phyloP scores from a whole-genome alignment of 2,113 vertebrate species.

The Serilophus lunatus region DNA sequence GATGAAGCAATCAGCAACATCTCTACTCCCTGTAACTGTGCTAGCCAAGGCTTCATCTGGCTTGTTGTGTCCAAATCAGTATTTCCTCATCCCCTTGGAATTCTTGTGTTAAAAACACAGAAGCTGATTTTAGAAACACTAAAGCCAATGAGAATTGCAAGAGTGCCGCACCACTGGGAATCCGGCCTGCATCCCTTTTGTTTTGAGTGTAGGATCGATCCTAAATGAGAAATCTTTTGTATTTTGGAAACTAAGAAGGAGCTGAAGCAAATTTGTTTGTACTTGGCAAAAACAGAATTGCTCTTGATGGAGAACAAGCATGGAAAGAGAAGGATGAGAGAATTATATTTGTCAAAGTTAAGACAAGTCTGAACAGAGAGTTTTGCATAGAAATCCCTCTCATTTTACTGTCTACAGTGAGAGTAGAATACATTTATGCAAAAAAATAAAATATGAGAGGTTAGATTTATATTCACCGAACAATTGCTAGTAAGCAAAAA shows the following conservation, averaged over 20 bases:
- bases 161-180: conserved; percentile 21
- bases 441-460: conserved; percentile 24
- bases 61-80: background rate
- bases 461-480: conserved; percentile 52
- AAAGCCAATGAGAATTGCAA: background rate
- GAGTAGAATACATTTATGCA: background rate
- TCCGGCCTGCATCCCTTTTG: conserved; percentile 40
- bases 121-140: conserved; percentile 44
- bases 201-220: conserved; percentile 33
- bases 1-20: background rate
- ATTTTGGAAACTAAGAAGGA: conserved; percentile 32
- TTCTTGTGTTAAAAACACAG: conserved; percentile 49
- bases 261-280: conserved; percentile 31
- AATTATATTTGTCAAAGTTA: conserved; percentile 54
- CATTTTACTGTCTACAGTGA: background rate
- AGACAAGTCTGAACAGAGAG: conserved; percentile 6
- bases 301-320: conserved; percentile 25
- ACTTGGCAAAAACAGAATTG: conserved; percentile 19
- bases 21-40: background rate
- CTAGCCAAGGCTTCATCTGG: background rate
- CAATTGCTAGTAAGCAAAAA: conserved; percentile 56
- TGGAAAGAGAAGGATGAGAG: conserved; percentile 29
- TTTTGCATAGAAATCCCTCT: conserved; percentile 14
- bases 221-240: conserved; percentile 38
- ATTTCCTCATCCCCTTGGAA: conserved; percentile 44